phyloP scores from a whole-genome alignment of 2,113 vertebrate species.

The Tauraco erythrolophus region DNA sequence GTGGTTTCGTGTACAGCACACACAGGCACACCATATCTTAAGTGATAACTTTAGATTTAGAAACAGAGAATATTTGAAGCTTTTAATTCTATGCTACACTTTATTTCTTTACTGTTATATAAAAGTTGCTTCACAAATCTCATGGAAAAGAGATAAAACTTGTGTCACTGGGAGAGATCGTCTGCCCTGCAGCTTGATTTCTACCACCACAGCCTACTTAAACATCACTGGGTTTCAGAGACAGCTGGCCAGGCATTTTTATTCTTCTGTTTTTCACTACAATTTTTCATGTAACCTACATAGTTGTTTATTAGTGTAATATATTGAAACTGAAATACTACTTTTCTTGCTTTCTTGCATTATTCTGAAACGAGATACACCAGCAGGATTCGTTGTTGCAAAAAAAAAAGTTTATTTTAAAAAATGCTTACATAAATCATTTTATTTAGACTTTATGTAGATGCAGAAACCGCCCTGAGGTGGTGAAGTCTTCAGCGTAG shows the following conservation, averaged over 20 bases:
- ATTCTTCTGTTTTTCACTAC: neutral
- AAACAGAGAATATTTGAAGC: neutral
- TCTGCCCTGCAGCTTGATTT: neutral
- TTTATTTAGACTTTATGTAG: neutral
- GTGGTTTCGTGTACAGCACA: neutral
- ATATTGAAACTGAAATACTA: neutral
- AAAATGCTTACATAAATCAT: neutral
- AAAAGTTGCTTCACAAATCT: neutral
- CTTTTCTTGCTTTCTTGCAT: neutral
- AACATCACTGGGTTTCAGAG: neutral
- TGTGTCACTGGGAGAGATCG: neutral
- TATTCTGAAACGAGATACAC: neutral
- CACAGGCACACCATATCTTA: neutral
- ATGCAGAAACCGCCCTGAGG: neutral
- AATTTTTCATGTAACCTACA: neutral
- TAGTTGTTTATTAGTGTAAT: neutral
- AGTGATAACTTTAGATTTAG: neutral
- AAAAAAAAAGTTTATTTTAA: neutral
- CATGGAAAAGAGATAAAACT: neutral
- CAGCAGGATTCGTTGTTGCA: neutral
- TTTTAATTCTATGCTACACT: neutral
- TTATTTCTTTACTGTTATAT: neutral
- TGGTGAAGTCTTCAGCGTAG: neutral
- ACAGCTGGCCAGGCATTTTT: neutral
- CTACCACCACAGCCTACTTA: neutral